phyloP scores from a whole-genome alignment of 2,797 vertebrate species.

The Rhynchonycteris naso region DNA sequence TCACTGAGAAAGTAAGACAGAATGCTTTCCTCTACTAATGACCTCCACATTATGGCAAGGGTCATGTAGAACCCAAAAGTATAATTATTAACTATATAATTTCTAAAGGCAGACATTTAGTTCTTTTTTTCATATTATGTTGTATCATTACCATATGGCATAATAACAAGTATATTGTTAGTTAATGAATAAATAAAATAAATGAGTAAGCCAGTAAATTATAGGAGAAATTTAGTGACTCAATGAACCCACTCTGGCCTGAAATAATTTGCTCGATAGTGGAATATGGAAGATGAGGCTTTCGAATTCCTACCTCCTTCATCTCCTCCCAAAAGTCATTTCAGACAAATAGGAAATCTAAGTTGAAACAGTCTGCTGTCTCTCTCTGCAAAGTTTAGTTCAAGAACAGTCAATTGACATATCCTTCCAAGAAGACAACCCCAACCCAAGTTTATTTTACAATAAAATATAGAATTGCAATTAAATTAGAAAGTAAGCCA shows the following conservation, averaged over 20 bases:
- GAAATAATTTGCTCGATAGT: neutral
- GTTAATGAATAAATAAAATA: slow-evolving; percentile 30
- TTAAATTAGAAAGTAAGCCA: neutral
- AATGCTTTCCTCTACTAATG: slow-evolving; percentile 5
- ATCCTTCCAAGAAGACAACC: neutral
- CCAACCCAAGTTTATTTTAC: neutral
- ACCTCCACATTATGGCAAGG: neutral
- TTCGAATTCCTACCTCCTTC: neutral
- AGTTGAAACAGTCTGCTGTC: neutral
- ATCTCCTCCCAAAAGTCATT: neutral
- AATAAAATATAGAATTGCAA: neutral
- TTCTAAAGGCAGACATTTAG: neutral
- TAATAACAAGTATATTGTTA: neutral
- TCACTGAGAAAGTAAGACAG: neutral
- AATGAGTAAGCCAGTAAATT: neutral
- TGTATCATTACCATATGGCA: neutral
- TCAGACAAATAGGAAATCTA: neutral
- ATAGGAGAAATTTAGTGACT: neutral
- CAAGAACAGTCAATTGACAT: neutral
- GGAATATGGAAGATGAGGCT: neutral
- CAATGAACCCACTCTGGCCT: neutral
- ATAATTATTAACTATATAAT: neutral
- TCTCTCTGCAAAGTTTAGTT: neutral
- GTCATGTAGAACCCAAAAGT: neutral
- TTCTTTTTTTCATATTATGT: neutral